Percentiles rank a stretch among this genome's conserved stretches.
Conservation (phyloP, 2,888 invertebrate genomes). For the Epirrhoe alternata region DNA sequence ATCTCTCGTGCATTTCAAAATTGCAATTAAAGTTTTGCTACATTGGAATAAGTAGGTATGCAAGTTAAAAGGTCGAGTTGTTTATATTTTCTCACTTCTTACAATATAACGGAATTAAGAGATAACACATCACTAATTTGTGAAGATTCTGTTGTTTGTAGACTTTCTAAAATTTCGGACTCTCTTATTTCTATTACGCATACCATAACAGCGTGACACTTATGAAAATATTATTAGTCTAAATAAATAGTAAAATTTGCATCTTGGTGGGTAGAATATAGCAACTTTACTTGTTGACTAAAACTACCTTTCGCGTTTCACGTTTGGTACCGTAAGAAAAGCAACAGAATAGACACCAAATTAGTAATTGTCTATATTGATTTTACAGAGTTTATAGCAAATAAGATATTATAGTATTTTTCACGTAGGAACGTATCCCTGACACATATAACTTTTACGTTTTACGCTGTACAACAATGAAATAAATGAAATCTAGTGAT, state of each 20-base stretch:
- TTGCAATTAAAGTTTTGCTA: conserved; percentile 7
- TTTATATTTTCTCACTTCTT: conserved; percentile 10
- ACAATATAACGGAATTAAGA: conserved; percentile 4
- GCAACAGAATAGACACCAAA: background rate
- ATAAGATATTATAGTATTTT: too few relatives aligned
- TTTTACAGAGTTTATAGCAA: conserved; percentile 7
- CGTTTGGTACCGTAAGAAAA: background rate
- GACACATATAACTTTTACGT: too few relatives aligned
- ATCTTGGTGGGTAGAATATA: too few relatives aligned
- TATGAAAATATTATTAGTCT: too few relatives aligned
- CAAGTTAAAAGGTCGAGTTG: background rate
- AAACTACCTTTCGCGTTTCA: background rate
- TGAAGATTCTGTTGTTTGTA: background rate
- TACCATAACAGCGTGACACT: too few relatives aligned
- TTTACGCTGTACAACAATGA: too few relatives aligned
- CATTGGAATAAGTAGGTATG: background rate
- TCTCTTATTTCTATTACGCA: too few relatives aligned
- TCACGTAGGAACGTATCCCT: too few relatives aligned
- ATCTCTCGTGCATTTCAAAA: conserved; percentile 21
- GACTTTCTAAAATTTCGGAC: background rate
- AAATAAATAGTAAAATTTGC: too few relatives aligned
- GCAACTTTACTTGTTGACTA: too few relatives aligned
- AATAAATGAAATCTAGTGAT: too few relatives aligned
- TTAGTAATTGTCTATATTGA: background rate
- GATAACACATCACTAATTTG: background rate